Evolutionary conservation across 2,888 invertebrate genomes (phyloP).

Genomic region (Drosophila cracens): DNA sequence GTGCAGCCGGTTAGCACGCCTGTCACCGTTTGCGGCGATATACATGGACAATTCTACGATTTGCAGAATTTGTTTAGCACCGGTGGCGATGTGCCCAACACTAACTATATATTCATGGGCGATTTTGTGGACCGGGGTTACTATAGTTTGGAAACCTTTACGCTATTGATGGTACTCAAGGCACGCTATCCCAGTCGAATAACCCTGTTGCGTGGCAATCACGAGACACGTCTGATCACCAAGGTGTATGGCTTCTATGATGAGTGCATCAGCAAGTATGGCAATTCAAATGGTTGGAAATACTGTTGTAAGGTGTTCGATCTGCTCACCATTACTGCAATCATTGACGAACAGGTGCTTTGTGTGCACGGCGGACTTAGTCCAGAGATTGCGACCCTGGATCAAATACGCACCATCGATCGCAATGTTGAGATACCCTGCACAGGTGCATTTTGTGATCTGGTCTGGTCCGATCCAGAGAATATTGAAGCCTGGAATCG

Average conservation of each 20-base stretch:
- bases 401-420: constrained; percentile 97
- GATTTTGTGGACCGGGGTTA: constrained; percentile 99
- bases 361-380: constrained; percentile 99
- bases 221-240: constrained; percentile 99
- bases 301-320: constrained; percentile 99
- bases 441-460: constrained; percentile 98
- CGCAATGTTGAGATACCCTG: constrained; percentile 98
- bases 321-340: constrained; percentile 97
- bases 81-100: constrained; percentile 98
- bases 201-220: constrained; percentile 97
- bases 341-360: constrained; percentile 97
- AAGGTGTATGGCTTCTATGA: constrained; percentile 99
- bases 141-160: constrained; percentile 99
- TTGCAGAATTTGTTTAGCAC: constrained; percentile 98
- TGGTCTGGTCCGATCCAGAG: constrained; percentile 99
- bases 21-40: constrained; percentile 99
- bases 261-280: constrained; percentile 99
- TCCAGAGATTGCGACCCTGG: constrained; percentile 97
- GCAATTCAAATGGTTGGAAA: constrained; percentile 99
- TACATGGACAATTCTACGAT: constrained; percentile 99
- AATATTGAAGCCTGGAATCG: constrained; percentile 96
- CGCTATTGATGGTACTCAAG: constrained; percentile 97
- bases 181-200: constrained; percentile 95
- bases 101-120: constrained; percentile 99
- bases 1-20: constrained; percentile 98